Evolutionary conservation across 2,797 vertebrate genomes (phyloP).

Genomic region (Peromyscus eremicus): DNA sequence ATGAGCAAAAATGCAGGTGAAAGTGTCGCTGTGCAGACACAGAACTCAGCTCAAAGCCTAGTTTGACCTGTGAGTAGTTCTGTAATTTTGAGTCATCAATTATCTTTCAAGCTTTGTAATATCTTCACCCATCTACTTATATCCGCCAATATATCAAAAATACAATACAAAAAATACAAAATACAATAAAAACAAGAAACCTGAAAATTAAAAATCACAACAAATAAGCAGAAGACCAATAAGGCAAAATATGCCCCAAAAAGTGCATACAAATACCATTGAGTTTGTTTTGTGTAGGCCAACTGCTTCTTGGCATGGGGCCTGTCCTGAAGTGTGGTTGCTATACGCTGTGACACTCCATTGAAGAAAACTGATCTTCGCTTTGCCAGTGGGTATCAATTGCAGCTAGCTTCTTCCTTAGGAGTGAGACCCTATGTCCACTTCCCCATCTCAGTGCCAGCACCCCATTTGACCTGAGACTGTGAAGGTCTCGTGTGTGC

Average conservation of each 20-base stretch:
- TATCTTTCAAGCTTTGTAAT: neutral
- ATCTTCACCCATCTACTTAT: neutral
- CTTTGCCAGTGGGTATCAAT: neutral
- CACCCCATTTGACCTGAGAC: neutral
- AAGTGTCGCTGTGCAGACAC: neutral
- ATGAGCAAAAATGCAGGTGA: neutral
- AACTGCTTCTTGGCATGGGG: neutral
- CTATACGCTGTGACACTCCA: neutral
- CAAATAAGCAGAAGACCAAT: neutral
- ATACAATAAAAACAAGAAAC: too few species aligned
- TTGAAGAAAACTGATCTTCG: neutral
- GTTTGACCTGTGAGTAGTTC: neutral
- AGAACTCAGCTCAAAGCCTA: neutral
- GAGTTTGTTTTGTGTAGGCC: neutral
- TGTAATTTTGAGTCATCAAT: neutral
- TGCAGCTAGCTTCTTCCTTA: neutral
- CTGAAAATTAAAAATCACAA: neutral
- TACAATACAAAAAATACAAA: too few species aligned
- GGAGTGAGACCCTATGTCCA: neutral
- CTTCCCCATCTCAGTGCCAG: neutral
- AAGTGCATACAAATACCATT: neutral
- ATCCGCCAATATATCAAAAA: neutral
- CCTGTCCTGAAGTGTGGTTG: neutral
- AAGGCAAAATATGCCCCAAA: too few species aligned
- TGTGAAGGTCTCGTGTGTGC: neutral